Conservation (phyloP, 1,140 invertebrate species). For the Drosophila guanche region DNA sequence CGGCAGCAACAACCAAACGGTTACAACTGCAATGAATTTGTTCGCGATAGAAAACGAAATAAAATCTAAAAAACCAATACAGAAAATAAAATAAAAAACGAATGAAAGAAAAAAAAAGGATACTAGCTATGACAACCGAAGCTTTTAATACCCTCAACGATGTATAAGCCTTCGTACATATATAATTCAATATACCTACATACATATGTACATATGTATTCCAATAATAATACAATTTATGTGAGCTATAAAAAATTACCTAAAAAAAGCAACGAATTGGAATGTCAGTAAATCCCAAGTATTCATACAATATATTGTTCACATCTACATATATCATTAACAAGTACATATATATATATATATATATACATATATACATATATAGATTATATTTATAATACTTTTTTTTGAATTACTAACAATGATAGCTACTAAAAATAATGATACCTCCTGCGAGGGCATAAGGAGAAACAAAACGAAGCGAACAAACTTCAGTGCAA, state of each 20-base stretch:
- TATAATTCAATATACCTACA: neutral
- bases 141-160: slow-evolving; percentile 6
- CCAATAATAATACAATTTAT: neutral
- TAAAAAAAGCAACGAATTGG: neutral
- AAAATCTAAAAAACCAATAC: slow-evolving; percentile 57
- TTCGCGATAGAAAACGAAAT: slow-evolving; percentile 70
- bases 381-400: no score
- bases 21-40: slow-evolving; percentile 81
- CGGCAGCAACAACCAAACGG: slow-evolving; percentile 61
- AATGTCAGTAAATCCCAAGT: no score
- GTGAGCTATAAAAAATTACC: slow-evolving; percentile 1
- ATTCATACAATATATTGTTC: no score
- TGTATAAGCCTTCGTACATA: neutral
- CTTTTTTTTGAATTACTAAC: no score
- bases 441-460: neutral
- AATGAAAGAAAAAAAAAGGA: neutral
- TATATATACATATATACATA: no score
- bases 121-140: neutral
- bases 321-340: no score
- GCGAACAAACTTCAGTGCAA: no score
- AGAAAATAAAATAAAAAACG: neutral
- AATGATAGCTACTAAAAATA: no score
- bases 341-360: no score
- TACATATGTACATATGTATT: neutral
- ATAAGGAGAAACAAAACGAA: slow-evolving; percentile 14